phyloP scores from a whole-genome alignment of 2,113 vertebrate genomes.

The Gasterosteus nipponicus region DNA sequence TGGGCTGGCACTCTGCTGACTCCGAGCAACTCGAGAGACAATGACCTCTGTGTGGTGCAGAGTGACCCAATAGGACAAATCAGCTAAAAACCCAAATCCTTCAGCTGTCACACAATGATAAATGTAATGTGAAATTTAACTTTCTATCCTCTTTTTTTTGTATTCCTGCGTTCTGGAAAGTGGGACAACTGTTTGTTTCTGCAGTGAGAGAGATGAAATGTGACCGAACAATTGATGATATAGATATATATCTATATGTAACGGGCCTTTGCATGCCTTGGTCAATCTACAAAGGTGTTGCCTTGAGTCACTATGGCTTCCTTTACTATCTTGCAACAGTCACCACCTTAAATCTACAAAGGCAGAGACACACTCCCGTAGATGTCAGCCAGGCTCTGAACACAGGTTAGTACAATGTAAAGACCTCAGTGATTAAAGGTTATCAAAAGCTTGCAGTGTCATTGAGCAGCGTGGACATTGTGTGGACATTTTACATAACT shows the following conservation, averaged over 20 bases:
- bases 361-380: not conserved
- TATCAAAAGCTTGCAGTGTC: too few species aligned
- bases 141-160: too few species aligned
- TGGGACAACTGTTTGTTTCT: too few species aligned
- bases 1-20: constrained; percentile 52
- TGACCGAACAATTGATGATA: too few species aligned
- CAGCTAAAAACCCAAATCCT: not conserved
- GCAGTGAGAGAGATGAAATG: too few species aligned
- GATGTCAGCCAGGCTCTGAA: constrained; percentile 8
- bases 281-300: constrained; percentile 80
- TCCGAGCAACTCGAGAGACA: constrained; percentile 32
- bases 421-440: too few species aligned
- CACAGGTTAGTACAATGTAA: constrained; percentile 30
- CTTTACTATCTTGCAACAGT: constrained; percentile 75
- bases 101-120: not conserved
- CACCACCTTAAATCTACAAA: constrained; percentile 57
- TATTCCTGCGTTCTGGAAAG: too few species aligned
- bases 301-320: constrained; percentile 82
- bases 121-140: too few species aligned
- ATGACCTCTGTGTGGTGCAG: constrained; percentile 12
- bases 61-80: not conserved
- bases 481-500: too few species aligned
- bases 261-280: constrained; percentile 25
- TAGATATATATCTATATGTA: too few species aligned
- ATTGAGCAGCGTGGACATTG: too few species aligned